Evolutionary conservation across 1,140 invertebrate genomes (phyloP), one percentile per base, ranked within the genome.

Genomic region (Pantala flavescens): DNA sequence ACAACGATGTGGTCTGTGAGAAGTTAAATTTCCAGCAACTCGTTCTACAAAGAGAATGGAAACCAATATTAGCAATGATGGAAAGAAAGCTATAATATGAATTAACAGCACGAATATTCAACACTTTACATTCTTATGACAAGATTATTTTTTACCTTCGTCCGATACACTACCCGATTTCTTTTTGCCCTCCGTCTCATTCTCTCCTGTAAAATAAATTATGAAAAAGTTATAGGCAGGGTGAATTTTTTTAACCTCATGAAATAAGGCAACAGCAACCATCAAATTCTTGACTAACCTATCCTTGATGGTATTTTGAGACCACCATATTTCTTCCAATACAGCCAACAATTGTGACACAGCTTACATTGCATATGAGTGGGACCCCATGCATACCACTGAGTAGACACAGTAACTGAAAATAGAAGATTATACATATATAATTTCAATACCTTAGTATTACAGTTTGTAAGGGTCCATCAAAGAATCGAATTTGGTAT

Each of bases 301-400:
- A 86, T 78, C 79, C 84, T 85, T 36, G 81, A 82, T 28, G 84
- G 78, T 77, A 84, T 82, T 84, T 97, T 98, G 21, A 99, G 88
- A 77, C 97, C 97, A 74, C 97, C 97, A 84, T 97, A 98, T 82
- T 98, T 98, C 83, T 98, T 98, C 96, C 97, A 99, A 82, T 98
- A 98, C 43, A 88, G 89, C 97, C 97, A 99, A 84, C 98, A 99
- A 3, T 87, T 85, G 76, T 92, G 90, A 84, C 98, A 99, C 14
- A 99, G 84, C 76, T 96, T 90, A 83, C 93, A 94, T 79, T 96
- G 92, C 85, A 93, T 87, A 79, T 95, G 90, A 43, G 92, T 88
- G 63, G 94, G 94, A 71, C 93, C 95, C 96, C 96, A 98, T 24
- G 94, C 87, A 81, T 97, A 98, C 98, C 98, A 99, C 83, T 98